Percentiles rank a stretch among this genome's conserved stretches.
These are phyloP conservation scores for Stichopus chloronotus DNA, from an alignment of 35 echinoderm and acorn worm species.

Conservation along the genomic window DNA sequence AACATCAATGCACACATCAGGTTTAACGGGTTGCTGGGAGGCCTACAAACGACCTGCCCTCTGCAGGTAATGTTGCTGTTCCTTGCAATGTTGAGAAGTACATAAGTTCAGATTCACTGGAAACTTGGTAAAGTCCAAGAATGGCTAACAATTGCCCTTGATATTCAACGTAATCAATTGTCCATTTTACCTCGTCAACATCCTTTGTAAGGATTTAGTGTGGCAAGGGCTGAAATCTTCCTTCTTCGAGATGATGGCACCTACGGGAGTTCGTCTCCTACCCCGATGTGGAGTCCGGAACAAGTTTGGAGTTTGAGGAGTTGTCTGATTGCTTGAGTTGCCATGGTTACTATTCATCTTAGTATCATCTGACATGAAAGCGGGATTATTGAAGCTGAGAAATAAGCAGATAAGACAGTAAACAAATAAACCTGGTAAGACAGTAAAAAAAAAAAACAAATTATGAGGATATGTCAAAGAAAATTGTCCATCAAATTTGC, in stretches of 20 bases:
- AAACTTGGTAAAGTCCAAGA: too few relatives aligned
- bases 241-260: background rate
- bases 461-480: too few relatives aligned
- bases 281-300: conserved; percentile 12
- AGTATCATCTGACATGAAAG: background rate
- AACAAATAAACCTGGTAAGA: too few relatives aligned
- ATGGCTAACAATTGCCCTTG: background rate
- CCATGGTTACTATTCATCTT: background rate
- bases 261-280: background rate
- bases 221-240: conserved; percentile 18
- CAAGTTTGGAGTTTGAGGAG: background rate
- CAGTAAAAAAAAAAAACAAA: too few relatives aligned
- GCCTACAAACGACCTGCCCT: too few relatives aligned
- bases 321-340: background rate
- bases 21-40: too few relatives aligned
- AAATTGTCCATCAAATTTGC: too few relatives aligned
- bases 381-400: background rate
- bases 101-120: too few relatives aligned
- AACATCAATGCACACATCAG: too few relatives aligned
- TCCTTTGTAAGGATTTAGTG: conserved; percentile 33
- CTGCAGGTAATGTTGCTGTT: too few relatives aligned
- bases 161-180: background rate
- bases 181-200: background rate
- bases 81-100: too few relatives aligned
- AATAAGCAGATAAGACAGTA: too few relatives aligned